Percentiles rank a stretch among this genome's conserved stretches.
phyloP scores from a whole-genome alignment of 37 sponge, comb jelly and placozoan genomes.

The Spongia lamella region DNA sequence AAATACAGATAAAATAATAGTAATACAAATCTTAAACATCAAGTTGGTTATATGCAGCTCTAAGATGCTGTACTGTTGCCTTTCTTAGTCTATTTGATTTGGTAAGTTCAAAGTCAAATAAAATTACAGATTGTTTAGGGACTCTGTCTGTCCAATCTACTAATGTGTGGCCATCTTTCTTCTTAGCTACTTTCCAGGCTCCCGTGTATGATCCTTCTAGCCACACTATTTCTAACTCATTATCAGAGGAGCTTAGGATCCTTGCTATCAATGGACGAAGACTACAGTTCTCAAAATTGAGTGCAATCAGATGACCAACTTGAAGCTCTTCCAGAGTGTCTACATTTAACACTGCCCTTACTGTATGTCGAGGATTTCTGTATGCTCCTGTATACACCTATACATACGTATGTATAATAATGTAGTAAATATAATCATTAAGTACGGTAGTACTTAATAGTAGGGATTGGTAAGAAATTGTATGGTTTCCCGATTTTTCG shows the following conservation, averaged over 20 bases:
- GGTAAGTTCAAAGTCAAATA: slow-evolving; percentile 44
- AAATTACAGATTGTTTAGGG: slow-evolving; percentile 39
- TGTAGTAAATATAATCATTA: too few relatives aligned
- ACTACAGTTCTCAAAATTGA: slow-evolving; percentile 13
- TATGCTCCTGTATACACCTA: too few relatives aligned
- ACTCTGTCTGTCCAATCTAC: slow-evolving; percentile 44
- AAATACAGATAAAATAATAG: too few relatives aligned
- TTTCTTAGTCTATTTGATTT: slow-evolving; percentile 42
- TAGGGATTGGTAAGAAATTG: too few relatives aligned
- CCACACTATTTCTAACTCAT: not conserved
- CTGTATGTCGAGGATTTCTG: too few relatives aligned
- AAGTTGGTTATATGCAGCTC: slow-evolving; percentile 21
- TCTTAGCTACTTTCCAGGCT: not conserved
- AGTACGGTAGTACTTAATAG: too few relatives aligned
- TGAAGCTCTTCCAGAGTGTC: too few relatives aligned
- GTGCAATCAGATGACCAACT: too few relatives aligned
- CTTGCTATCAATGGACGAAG: slow-evolving; percentile 2
- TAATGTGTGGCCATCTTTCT: slow-evolving; percentile 19
- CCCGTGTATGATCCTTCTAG: not conserved
- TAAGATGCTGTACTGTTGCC: slow-evolving; percentile 23
- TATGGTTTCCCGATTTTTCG: too few relatives aligned
- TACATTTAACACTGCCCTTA: too few relatives aligned
- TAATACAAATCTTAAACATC: too few relatives aligned
- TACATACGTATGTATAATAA: too few relatives aligned
- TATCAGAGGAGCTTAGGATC: not conserved